Evolutionary conservation across 2,113 vertebrate genomes (phyloP).

Genomic region (Nyctibius bracteatus): DNA sequence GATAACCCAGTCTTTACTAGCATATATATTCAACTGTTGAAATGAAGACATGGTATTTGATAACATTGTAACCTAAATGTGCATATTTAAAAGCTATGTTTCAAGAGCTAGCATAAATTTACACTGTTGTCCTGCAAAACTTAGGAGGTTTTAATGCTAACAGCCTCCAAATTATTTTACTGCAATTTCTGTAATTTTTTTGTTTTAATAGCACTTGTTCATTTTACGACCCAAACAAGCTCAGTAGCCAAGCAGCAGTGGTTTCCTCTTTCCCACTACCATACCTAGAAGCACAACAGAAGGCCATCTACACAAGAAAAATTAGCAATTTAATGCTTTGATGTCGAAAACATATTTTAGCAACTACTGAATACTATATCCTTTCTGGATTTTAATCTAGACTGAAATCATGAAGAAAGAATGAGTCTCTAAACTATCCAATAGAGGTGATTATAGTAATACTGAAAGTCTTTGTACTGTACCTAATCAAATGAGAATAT

Average conservation of each 20-base stretch:
- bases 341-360: background rate
- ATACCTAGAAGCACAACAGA: background rate
- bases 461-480: background rate
- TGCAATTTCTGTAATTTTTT: background rate
- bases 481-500: conserved; percentile 2
- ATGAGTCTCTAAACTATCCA: background rate
- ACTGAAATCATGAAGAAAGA: background rate
- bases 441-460: background rate
- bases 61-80: background rate
- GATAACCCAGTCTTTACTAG: background rate
- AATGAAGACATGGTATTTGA: background rate
- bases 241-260: background rate
- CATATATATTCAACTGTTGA: background rate
- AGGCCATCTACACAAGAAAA: background rate
- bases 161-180: background rate
- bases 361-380: background rate
- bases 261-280: background rate
- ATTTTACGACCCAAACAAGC: background rate
- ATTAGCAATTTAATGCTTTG: background rate
- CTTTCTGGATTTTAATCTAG: background rate
- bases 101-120: background rate
- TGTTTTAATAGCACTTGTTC: background rate
- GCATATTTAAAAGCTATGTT: background rate
- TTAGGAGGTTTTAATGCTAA: background rate
- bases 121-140: background rate